phyloP scores from a whole-genome alignment of 2,888 invertebrate genomes.

The Apodemia duryi region DNA sequence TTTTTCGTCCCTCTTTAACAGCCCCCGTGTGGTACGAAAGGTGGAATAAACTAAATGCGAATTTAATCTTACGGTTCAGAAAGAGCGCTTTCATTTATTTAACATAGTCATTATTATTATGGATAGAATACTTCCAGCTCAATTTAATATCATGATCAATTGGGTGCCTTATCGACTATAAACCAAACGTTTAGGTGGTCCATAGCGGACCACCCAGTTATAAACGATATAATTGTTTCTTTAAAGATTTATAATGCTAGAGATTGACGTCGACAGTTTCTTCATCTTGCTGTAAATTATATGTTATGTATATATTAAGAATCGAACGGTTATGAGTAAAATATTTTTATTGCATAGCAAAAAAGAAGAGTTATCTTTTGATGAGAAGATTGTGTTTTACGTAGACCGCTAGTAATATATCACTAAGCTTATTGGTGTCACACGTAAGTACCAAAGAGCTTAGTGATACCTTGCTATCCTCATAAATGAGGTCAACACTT shows the following conservation, averaged over 20 bases:
- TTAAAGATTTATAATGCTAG: conserved; percentile 53
- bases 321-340: background rate
- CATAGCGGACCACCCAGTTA: conserved; percentile 51
- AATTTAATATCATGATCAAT: conserved; percentile 39
- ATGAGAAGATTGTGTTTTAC: too few species aligned
- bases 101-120: conserved; percentile 13
- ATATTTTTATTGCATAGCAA: too few species aligned
- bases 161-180: conserved; percentile 41
- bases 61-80: background rate
- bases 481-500: too few species aligned
- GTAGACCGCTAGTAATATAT: too few species aligned
- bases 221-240: conserved; percentile 53
- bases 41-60: background rate
- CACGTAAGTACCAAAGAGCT: too few species aligned
- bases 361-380: too few species aligned
- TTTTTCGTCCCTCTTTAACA: too few species aligned
- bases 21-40: too few species aligned
- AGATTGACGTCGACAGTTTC: conserved; percentile 37
- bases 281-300: conserved; percentile 24
- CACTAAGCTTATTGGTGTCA: too few species aligned
- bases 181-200: conserved; percentile 53
- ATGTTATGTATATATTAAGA: background rate
- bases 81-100: background rate
- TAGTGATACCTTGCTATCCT: too few species aligned
- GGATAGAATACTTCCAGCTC: conserved; percentile 14